phyloP scores from a whole-genome alignment of 2,888 invertebrate genomes.

The Cyclophora albipunctata region DNA sequence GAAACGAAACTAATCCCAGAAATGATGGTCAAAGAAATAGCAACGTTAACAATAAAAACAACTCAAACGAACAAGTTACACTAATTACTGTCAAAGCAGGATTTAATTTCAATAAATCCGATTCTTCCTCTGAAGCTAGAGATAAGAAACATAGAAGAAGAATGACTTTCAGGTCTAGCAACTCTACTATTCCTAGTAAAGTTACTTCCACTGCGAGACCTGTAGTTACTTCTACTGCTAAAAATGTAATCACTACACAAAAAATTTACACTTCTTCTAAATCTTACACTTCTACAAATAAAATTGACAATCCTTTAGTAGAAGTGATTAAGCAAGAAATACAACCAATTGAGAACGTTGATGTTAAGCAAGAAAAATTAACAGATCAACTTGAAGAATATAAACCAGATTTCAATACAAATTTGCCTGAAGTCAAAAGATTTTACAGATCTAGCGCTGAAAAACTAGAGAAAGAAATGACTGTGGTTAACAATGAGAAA shows the following conservation, averaged over 20 bases:
- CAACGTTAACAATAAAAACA: conserved; percentile 13
- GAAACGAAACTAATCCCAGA: conserved; percentile 8
- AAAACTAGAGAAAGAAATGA: conserved; percentile 43
- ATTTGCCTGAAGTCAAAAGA: conserved; percentile 43
- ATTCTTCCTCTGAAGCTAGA: conserved; percentile 34
- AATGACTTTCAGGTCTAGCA: conserved; percentile 44
- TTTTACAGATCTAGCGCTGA: conserved; percentile 64
- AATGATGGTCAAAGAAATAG: conserved; percentile 24
- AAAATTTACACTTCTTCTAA: conserved; percentile 10
- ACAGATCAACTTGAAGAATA: conserved; percentile 47
- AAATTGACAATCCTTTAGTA: conserved; percentile 24
- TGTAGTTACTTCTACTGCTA: conserved; percentile 5
- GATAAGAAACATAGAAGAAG: conserved; percentile 53
- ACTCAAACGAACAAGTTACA: conserved; percentile 21
- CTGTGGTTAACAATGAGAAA: conserved; percentile 53
- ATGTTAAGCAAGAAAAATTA: conserved; percentile 42
- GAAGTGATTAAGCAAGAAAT: conserved; percentile 52
- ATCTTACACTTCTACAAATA: conserved; percentile 12
- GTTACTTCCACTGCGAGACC: conserved; percentile 14
- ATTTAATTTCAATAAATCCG: conserved; percentile 36
- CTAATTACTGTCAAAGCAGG: conserved; percentile 43
- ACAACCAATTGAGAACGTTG: conserved; percentile 34
- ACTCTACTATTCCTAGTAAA: conserved; percentile 21
- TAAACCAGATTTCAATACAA: conserved; percentile 33
- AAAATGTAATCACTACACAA: no score